phyloP scores from a whole-genome alignment of 2,888 invertebrate genomes.

The Xanthia togata region DNA sequence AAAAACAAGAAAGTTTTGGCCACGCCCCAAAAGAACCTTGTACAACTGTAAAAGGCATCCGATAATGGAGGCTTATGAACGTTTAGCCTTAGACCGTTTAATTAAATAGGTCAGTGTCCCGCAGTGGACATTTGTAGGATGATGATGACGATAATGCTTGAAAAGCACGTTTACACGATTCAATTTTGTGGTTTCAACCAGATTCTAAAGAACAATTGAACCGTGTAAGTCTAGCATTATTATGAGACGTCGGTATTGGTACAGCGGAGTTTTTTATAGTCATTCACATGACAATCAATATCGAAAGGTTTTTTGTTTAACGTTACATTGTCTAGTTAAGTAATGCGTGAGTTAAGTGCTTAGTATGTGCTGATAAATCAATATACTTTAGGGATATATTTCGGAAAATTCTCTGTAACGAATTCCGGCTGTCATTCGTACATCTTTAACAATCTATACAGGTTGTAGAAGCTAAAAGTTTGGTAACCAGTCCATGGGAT shows the following conservation, averaged over 20 bases:
- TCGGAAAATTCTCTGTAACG: background rate
- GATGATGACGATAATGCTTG: background rate
- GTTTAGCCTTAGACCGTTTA: background rate
- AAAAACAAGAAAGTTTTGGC: background rate
- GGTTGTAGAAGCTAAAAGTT: no score
- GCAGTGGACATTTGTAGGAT: background rate
- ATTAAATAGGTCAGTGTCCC: background rate
- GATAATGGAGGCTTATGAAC: background rate
- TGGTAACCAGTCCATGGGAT: no score
- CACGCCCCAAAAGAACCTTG: no score
- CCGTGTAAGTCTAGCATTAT: conserved; percentile 61
- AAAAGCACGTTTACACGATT: background rate
- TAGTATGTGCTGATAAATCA: conserved; percentile 13
- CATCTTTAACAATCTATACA: no score
- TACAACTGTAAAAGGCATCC: background rate
- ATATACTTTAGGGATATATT: background rate
- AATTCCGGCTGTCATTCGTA: background rate
- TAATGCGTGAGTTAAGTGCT: conserved; percentile 42
- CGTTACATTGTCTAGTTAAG: conserved; percentile 59
- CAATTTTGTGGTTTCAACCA: background rate
- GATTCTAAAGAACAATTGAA: background rate
- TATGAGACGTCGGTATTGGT: conserved; percentile 64
- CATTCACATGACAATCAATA: conserved; percentile 83
- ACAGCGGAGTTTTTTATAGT: conserved; percentile 65
- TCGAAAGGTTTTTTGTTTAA: conserved; percentile 69